Evolutionary conservation across 2,113 vertebrate genomes (phyloP).

Genomic region (Catharus fuscescens): DNA sequence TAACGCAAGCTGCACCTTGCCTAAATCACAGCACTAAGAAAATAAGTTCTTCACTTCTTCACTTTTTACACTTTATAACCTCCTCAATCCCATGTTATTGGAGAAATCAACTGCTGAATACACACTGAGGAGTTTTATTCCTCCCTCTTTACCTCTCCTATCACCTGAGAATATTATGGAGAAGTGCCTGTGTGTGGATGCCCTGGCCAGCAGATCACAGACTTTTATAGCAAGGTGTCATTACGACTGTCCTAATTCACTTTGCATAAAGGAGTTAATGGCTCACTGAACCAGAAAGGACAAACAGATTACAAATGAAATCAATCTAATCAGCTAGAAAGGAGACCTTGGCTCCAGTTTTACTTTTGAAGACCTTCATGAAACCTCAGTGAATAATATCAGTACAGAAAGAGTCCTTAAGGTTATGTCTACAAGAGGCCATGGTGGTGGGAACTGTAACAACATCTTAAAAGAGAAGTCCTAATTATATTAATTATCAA

Average conservation of each 20-base stretch:
- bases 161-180: background rate
- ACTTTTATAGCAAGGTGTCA: background rate
- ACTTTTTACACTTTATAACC: background rate
- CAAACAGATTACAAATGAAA: background rate
- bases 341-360: background rate
- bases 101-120: background rate
- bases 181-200: background rate
- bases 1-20: background rate
- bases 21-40: background rate
- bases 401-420: background rate
- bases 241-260: background rate
- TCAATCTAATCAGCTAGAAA: background rate
- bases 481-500: background rate
- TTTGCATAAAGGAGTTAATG: slow-evolving; percentile 14
- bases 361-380: background rate
- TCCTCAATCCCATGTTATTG: background rate
- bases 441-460: background rate
- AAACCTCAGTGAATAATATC: background rate
- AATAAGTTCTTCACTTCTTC: background rate
- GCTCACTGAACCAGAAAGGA: slow-evolving; percentile 28
- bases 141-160: background rate
- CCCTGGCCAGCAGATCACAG: background rate
- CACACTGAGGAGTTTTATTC: background rate
- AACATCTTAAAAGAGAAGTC: background rate
- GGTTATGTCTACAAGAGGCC: background rate